A percentile compares a stretch with the other conserved stretches of the same genome.
Evolutionary conservation across 2,113 vertebrate genomes (phyloP).

Genomic region (Sakesphorus luctuosus): DNA sequence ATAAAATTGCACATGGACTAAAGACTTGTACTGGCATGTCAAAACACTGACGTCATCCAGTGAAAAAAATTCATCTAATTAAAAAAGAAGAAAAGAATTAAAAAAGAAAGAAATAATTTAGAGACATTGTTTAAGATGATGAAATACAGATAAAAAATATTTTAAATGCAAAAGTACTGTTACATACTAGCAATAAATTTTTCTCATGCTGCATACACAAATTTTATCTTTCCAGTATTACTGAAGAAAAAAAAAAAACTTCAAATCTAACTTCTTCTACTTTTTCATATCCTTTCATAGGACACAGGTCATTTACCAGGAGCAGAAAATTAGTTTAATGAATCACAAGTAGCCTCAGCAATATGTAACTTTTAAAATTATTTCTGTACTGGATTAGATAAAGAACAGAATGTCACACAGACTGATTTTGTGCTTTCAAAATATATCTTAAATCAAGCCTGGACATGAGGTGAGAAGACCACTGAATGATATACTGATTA

Average conservation of each 20-base stretch:
- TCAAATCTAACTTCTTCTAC: background rate
- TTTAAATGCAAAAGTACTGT: background rate
- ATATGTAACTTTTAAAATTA: slow-evolving; percentile 14
- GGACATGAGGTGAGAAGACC: background rate
- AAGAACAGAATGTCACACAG: background rate
- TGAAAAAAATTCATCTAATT: background rate
- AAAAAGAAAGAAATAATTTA: background rate
- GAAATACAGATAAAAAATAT: background rate
- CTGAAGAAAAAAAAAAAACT: background rate
- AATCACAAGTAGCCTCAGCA: slow-evolving; percentile 20
- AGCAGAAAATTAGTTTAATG: slow-evolving; percentile 28
- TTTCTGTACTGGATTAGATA: slow-evolving; percentile 23
- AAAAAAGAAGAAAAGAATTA: background rate
- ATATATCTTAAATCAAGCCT: slow-evolving; percentile 34
- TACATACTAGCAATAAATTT: background rate
- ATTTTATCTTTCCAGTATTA: background rate
- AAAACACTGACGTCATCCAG: background rate
- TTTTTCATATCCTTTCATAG: background rate
- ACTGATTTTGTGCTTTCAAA: slow-evolving; percentile 25
- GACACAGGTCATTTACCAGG: background rate
- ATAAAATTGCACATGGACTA: background rate
- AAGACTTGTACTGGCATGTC: background rate
- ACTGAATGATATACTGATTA: slow-evolving; percentile 36
- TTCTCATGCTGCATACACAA: background rate
- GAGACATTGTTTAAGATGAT: background rate